Evolutionary conservation across 1,140 invertebrate species (phyloP), one percentile per base, ranked within the genome.

Genomic region (Phymastichus coffea): DNA sequence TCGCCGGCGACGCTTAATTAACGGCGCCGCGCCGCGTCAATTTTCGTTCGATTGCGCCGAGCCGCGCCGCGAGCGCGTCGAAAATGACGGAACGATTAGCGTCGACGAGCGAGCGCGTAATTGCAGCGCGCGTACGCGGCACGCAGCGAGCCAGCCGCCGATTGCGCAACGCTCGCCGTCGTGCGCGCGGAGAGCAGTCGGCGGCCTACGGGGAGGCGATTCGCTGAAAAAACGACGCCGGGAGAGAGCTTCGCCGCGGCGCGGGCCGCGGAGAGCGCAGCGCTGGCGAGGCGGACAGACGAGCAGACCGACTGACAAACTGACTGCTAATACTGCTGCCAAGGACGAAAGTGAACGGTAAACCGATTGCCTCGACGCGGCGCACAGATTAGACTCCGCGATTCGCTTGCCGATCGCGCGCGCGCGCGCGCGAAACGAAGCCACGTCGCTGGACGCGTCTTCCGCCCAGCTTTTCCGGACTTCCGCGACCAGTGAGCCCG

Each of bases 341-440:
- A 57, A 57, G 56, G 56, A 41, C 56, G 47, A 51, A 57, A 57
- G 56, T 51, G 47, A 49, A 51, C 47, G 56, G 56, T 48, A 57
- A 56, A 56, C 47, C 22, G 43, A 22, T 17, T 15, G n/a, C 35
- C 8, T 19, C 10, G n/a, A 26, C 20, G 22, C 7, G 8, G 17
- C 19, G 20, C 9, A 1, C 25, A 7, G 20, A 28, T 19, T 22
- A 9, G 44, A 47, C 37, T n/a, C n/a, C n/a, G n/a, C 54, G 44
- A 48, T 57, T 56, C 15, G 19, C 23, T 38, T 46, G 23, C 25
- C 10, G 8, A 44, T 3, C 10, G 38, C 2, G 38, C 10, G 17
- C 8, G 17, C n/a, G 2, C 10, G 19, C 8, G 8, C 14, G 40
- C 17, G 15, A 17, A 17, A n/a, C n/a, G 43, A n/a, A 46, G 52